A percentile compares a stretch with the other conserved stretches of the same genome.
Conservation (phyloP, 2,113 vertebrate species). For the Dicrurus megarhynchus region DNA sequence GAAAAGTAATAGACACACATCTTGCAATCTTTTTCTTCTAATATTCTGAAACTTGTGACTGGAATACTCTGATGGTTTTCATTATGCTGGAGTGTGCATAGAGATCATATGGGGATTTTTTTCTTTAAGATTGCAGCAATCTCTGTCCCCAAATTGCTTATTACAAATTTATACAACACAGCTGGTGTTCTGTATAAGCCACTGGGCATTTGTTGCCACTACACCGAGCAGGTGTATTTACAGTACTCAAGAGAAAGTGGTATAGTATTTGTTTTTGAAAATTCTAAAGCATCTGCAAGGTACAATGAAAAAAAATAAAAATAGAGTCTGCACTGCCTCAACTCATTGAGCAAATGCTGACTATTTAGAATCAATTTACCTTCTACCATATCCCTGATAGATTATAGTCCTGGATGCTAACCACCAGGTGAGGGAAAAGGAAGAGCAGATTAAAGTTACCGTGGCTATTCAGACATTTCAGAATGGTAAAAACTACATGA, state of each 20-base stretch:
- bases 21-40: neutral
- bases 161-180: constrained; percentile 25
- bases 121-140: neutral
- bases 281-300: neutral
- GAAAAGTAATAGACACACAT: neutral
- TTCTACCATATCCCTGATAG: constrained; percentile 62
- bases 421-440: constrained; percentile 74
- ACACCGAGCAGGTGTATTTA: constrained; percentile 15
- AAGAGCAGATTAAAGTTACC: constrained; percentile 73
- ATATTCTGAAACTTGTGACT: neutral
- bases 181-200: neutral
- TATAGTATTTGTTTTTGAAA: neutral
- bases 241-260: constrained; percentile 6
- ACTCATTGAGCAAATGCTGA: constrained; percentile 66
- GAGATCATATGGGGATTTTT: neutral
- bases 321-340: neutral
- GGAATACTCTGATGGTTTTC: neutral
- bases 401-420: constrained; percentile 75
- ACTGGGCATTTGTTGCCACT: constrained; percentile 16
- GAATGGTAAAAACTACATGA: constrained; percentile 62
- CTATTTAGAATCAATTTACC: constrained; percentile 75
- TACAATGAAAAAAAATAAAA: neutral
- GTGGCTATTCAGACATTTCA: constrained; percentile 69
- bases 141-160: neutral
- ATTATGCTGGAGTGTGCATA: neutral